Conservation (phyloP, 2,888 invertebrate genomes). For the Rhorus exstirpatorius region DNA sequence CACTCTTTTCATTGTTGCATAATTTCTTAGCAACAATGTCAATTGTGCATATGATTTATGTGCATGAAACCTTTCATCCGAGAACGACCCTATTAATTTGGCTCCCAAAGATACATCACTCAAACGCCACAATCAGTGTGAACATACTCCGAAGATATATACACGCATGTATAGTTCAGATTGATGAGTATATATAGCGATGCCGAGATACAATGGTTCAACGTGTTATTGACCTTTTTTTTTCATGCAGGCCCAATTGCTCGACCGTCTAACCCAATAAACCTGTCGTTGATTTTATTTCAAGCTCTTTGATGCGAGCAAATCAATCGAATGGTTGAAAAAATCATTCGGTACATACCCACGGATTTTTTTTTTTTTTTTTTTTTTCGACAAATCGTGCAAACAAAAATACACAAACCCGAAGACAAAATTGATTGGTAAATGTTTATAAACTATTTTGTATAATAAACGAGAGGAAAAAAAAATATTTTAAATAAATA, state of each 20-base stretch:
- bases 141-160: not conserved
- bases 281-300: conserved; percentile 12
- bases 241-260: conserved; percentile 11
- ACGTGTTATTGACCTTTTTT: conserved; percentile 37
- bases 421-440: no score
- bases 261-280: conserved; percentile 12
- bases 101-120: conserved; percentile 7
- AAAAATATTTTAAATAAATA: no score
- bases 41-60: conserved; percentile 24
- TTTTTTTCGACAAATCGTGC: not conserved
- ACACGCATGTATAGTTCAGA: not conserved
- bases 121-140: not conserved
- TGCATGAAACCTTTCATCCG: conserved; percentile 30
- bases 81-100: conserved; percentile 32
- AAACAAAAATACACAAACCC: not conserved
- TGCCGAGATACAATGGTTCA: conserved; percentile 15
- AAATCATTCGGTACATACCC: no score
- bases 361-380: not conserved
- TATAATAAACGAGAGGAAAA: no score
- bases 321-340: not conserved
- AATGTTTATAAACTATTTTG: no score
- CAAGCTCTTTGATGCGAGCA: not conserved
- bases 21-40: not conserved
- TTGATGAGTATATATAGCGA: conserved; percentile 27
- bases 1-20: not conserved